Conservation (phyloP, 2,797 vertebrate species). For the Leptodactylus fallax region DNA sequence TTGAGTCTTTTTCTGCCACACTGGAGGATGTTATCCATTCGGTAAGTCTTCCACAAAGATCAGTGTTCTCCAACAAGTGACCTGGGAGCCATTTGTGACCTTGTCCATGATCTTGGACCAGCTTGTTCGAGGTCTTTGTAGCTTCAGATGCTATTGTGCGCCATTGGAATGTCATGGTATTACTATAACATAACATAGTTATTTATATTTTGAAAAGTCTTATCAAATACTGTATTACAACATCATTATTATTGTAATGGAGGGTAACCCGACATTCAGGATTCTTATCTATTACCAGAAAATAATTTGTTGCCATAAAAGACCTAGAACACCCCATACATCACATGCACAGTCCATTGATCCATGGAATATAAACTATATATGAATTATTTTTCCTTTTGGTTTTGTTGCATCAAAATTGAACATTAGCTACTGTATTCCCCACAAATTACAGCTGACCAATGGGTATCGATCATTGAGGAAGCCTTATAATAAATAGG, state of each 20-base stretch:
- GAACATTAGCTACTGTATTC: background rate
- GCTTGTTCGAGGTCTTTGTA: too few relatives aligned
- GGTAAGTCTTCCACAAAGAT: slow-evolving; percentile 68
- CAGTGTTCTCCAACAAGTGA: too few relatives aligned
- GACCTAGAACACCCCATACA: background rate
- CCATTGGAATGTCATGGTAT: background rate
- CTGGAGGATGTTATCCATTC: slow-evolving; percentile 89
- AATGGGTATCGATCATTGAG: background rate
- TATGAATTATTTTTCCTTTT: background rate
- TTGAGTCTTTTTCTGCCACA: slow-evolving; percentile 92
- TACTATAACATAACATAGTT: background rate
- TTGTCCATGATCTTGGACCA: too few relatives aligned
- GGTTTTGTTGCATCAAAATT: background rate
- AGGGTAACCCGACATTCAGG: background rate
- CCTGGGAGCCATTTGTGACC: too few relatives aligned
- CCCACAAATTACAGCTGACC: background rate
- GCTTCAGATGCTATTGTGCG: background rate
- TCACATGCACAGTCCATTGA: background rate
- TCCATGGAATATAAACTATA: background rate
- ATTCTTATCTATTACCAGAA: too few relatives aligned
- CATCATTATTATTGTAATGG: too few relatives aligned
- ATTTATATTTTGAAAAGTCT: background rate
- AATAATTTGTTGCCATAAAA: background rate
- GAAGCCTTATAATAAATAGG: background rate
- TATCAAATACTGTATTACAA: too few relatives aligned